phyloP scores from a whole-genome alignment of 2,888 invertebrate species.

The Trachelus troglodyta region DNA sequence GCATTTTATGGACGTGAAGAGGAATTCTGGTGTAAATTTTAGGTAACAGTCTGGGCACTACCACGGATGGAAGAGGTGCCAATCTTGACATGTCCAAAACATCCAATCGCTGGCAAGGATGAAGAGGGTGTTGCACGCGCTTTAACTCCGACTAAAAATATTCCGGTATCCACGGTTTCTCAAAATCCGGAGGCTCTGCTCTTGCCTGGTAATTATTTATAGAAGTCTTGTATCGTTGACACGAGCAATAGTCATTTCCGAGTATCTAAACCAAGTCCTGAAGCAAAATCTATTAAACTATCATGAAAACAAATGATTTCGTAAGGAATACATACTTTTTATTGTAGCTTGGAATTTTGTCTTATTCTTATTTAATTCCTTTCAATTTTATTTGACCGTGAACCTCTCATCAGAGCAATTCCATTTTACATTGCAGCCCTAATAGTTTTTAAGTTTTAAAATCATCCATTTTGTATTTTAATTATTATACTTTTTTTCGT shows the following conservation, averaged over 20 bases:
- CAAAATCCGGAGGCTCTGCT: constrained; percentile 51
- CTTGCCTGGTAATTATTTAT: constrained; percentile 48
- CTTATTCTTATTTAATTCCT: background rate
- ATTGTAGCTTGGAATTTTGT: background rate
- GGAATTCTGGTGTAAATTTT: constrained; percentile 30
- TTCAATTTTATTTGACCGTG: background rate
- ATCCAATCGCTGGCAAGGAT: constrained; percentile 57
- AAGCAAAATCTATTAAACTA: background rate
- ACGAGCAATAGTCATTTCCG: no score
- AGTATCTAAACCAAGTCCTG: background rate
- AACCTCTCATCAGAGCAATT: background rate
- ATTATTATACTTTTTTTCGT: background rate
- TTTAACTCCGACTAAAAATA: constrained; percentile 57
- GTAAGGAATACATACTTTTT: background rate
- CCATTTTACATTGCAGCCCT: background rate
- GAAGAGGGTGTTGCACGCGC: constrained; percentile 53
- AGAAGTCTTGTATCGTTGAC: background rate
- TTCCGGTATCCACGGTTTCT: constrained; percentile 40
- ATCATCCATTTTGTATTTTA: background rate
- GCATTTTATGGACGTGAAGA: constrained; percentile 9
- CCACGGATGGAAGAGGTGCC: constrained; percentile 83
- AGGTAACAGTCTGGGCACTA: constrained; percentile 71
- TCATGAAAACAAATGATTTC: background rate
- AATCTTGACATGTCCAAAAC: constrained; percentile 69
- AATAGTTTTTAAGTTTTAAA: background rate